Evolutionary conservation across 2,113 vertebrate genomes (phyloP).

Genomic region (Tetrax tetrax): DNA sequence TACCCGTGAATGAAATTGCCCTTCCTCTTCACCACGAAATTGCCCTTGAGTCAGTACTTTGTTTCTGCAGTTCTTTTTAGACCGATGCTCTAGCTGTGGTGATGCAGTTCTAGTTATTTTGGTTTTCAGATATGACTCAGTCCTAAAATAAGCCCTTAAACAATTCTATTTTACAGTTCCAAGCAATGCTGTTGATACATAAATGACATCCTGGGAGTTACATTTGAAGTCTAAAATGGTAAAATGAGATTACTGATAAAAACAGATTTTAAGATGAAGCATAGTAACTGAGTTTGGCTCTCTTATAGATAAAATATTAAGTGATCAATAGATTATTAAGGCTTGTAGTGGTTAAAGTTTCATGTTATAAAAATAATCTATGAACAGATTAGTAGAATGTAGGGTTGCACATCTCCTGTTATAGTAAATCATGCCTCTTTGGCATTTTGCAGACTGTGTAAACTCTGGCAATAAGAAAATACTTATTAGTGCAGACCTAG

Average conservation of each 20-base stretch:
- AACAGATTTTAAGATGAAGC: background rate
- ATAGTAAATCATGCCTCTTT: slow-evolving; percentile 23
- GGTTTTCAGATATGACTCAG: background rate
- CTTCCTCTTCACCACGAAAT: background rate
- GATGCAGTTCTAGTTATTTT: background rate
- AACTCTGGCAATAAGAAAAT: slow-evolving; percentile 36
- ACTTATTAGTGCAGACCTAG: background rate
- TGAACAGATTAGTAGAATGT: slow-evolving; percentile 12
- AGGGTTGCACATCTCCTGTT: background rate
- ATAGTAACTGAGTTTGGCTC: background rate
- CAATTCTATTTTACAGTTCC: background rate
- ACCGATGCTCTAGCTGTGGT: background rate
- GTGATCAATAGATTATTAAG: background rate
- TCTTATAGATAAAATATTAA: background rate
- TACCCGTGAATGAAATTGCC: background rate
- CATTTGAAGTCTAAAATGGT: background rate
- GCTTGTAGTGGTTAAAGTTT: background rate
- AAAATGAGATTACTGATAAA: background rate
- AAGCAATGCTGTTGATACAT: background rate
- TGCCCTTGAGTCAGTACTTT: background rate
- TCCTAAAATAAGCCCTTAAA: slow-evolving; percentile 14
- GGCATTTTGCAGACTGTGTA: slow-evolving; percentile 27
- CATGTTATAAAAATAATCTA: slow-evolving; percentile 45
- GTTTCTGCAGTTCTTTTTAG: background rate
- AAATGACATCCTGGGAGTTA: background rate